A percentile compares a stretch with the other conserved stretches of the same genome.
These are phyloP conservation scores for Intellagama lesueurii DNA, from an alignment of 2,797 vertebrate genomes.

Conservation along the genomic window DNA sequence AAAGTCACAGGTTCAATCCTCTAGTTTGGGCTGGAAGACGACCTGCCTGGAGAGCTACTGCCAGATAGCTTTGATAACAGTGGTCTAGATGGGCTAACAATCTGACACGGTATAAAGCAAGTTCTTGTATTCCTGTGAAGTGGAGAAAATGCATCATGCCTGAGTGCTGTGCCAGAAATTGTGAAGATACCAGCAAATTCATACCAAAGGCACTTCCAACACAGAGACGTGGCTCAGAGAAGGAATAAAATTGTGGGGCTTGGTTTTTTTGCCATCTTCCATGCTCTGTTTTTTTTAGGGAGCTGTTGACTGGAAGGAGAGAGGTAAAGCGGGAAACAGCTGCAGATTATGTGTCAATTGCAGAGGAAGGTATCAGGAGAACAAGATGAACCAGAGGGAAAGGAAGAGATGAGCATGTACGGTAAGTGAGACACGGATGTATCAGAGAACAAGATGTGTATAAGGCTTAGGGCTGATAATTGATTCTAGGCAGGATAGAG, in stretches of 20 bases:
- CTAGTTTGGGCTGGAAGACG: too few species aligned
- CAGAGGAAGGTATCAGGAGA: not conserved
- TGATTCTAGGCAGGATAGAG: not conserved
- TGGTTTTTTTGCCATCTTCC: not conserved
- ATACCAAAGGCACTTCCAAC: not conserved
- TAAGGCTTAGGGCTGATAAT: not conserved
- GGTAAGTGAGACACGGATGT: not conserved
- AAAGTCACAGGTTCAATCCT: too few species aligned
- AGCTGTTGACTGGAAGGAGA: not conserved
- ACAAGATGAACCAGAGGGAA: slow-evolving; percentile 14
- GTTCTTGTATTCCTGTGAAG: not conserved
- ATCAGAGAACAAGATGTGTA: not conserved
- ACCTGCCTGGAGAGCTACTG: too few species aligned
- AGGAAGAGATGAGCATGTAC: not conserved
- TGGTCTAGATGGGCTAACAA: not conserved
- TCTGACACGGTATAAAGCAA: not conserved
- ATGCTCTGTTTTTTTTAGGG: not conserved
- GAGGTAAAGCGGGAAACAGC: slow-evolving; percentile 1
- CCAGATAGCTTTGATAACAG: not conserved
- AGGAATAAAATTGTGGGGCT: not conserved
- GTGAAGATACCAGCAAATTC: not conserved
- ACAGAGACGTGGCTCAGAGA: not conserved
- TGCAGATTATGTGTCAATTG: not conserved
- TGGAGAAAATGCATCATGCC: not conserved
- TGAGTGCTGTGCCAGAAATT: not conserved